Conservation (phyloP, 2,113 vertebrate genomes). For the Gopherus evgoodei region DNA sequence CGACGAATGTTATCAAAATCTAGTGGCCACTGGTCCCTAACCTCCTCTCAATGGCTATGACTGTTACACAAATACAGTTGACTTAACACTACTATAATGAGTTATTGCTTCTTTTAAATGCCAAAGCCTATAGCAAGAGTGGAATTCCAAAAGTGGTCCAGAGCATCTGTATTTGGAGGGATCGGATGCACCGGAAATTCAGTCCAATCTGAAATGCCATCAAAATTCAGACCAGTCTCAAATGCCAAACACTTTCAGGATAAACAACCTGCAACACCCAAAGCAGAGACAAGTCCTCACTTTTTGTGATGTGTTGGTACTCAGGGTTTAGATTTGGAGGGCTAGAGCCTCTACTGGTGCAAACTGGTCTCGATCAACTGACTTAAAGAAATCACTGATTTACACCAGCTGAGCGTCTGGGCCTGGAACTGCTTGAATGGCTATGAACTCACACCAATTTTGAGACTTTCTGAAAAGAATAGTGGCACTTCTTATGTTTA, state of each 20-base stretch:
- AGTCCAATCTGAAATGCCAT: not conserved
- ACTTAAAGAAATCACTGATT: not conserved
- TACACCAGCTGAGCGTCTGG: not conserved
- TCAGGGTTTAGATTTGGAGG: not conserved
- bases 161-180: not conserved
- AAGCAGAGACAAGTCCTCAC: not conserved
- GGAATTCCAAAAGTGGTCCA: not conserved
- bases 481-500: not conserved
- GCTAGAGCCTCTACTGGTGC: not conserved
- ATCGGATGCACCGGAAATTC: not conserved
- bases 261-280: not conserved
- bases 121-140: not conserved
- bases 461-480: not conserved
- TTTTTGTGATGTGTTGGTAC: fast-evolving
- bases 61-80: not conserved
- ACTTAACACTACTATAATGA: not conserved
- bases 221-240: not conserved
- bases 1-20: not conserved
- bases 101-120: not conserved
- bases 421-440: not conserved
- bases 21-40: not conserved
- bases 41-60: fast-evolving
- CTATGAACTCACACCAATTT: not conserved
- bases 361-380: not conserved
- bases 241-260: fast-evolving